Conservation (phyloP, 2,113 vertebrate species). For the Triplophysa dalaica region DNA sequence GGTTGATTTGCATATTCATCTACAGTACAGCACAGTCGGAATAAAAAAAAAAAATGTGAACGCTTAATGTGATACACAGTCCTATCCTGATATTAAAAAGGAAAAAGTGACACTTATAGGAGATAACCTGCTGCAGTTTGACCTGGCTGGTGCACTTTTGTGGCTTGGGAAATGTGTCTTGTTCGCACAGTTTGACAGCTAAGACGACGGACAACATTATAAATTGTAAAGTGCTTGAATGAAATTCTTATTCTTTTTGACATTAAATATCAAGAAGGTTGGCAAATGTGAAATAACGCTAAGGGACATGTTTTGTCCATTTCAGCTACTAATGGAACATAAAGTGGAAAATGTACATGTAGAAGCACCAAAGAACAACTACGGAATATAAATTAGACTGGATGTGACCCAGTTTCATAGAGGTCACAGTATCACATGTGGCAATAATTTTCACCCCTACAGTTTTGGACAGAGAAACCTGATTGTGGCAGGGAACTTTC, state of each 20-base stretch:
- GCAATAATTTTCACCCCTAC: no score
- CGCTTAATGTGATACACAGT: neutral
- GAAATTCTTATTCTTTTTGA: neutral
- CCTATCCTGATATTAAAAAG: slow-evolving; percentile 7
- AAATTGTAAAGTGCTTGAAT: neutral
- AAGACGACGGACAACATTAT: neutral
- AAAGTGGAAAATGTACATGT: slow-evolving; percentile 21
- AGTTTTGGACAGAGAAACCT: no score
- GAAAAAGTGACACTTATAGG: neutral
- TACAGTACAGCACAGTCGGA: neutral
- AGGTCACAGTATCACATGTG: no score
- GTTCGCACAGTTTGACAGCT: slow-evolving; percentile 1
- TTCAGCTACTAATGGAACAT: slow-evolving; percentile 4
- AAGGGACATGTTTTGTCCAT: neutral
- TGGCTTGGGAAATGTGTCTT: neutral
- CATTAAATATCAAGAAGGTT: neutral
- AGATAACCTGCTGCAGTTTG: neutral
- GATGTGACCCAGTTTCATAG: slow-evolving; percentile 22
- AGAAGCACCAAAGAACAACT: neutral
- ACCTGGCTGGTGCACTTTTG: neutral
- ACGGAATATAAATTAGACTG: slow-evolving; percentile 3
- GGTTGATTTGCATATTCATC: neutral
- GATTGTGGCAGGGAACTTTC: no score
- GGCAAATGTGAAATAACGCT: slow-evolving; percentile 1
- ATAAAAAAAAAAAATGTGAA: neutral